Evolutionary conservation across 2,113 vertebrate species (phyloP).

Genomic region (Embiotoca jacksoni): DNA sequence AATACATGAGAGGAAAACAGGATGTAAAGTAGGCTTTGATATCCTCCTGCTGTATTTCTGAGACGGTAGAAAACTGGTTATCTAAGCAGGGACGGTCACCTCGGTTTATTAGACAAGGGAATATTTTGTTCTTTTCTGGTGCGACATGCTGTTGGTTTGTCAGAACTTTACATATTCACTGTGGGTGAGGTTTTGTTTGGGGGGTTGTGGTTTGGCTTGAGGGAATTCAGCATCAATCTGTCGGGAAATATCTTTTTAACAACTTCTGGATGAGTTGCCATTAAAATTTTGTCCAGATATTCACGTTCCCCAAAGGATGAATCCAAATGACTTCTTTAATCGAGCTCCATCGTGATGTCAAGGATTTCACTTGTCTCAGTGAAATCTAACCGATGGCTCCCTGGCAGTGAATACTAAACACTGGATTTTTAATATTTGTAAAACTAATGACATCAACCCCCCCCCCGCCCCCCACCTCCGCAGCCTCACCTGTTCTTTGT

Average conservation of each 20-base stretch:
- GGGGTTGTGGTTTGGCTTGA: not conserved
- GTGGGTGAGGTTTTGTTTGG: not conserved
- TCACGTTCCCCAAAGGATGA: too few species aligned
- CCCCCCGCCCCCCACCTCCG: too few species aligned
- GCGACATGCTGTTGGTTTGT: conserved; percentile 1
- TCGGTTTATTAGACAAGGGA: not conserved
- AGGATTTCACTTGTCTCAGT: too few species aligned
- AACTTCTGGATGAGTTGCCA: too few species aligned
- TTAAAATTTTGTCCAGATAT: not conserved
- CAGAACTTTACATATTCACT: not conserved
- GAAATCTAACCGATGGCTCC: too few species aligned
- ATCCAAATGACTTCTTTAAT: not conserved
- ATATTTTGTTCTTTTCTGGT: not conserved
- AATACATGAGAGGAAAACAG: not conserved
- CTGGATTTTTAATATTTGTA: not conserved
- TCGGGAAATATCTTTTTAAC: too few species aligned
- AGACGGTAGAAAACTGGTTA: not conserved
- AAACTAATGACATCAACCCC: not conserved
- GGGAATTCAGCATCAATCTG: too few species aligned
- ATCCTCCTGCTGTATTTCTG: not conserved
- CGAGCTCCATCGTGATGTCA: not conserved
- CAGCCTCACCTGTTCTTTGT: not conserved
- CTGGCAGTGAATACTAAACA: too few species aligned
- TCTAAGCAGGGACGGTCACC: conserved; percentile 11
- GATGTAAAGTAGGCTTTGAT: conserved; percentile 21